These are phyloP conservation scores for Halocynthia roretzi DNA, from an alignment of 23 tunicate species.

Conservation along the genomic window DNA sequence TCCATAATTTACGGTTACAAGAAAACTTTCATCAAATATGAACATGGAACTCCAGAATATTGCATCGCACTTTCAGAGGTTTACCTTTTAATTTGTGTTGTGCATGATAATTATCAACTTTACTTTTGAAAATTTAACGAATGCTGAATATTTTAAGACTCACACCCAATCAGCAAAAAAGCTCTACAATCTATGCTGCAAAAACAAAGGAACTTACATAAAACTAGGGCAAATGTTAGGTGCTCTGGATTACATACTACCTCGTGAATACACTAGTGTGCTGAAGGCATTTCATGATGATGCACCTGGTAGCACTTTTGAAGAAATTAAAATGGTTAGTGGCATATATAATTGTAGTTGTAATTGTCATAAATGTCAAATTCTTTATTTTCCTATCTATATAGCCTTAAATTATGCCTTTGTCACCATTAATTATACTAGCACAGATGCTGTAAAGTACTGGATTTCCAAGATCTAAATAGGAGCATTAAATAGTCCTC, in stretches of 20 bases:
- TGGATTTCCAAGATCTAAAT: no score
- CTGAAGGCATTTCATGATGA: conserved; percentile 81
- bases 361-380: no score
- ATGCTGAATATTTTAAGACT: conserved; percentile 31
- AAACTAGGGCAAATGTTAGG: conserved; percentile 96
- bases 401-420: no score
- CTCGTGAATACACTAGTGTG: conserved; percentile 63
- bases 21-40: conserved; percentile 29
- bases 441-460: no score
- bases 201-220: conserved; percentile 84
- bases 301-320: conserved; percentile 72
- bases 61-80: conserved; percentile 54
- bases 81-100: neutral
- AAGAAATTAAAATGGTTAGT: conserved; percentile 65
- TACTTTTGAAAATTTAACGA: neutral
- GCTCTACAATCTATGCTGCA: conserved; percentile 63
- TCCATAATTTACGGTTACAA: conserved; percentile 66
- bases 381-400: no score
- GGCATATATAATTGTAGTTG: no score
- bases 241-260: conserved; percentile 89
- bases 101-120: neutral
- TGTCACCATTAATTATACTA: no score
- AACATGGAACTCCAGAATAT: conserved; percentile 27
- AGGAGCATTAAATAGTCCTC: neutral
- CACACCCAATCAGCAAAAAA: conserved; percentile 77